phyloP scores from a whole-genome alignment of 2,797 vertebrate species.

The Mico argentatus region DNA sequence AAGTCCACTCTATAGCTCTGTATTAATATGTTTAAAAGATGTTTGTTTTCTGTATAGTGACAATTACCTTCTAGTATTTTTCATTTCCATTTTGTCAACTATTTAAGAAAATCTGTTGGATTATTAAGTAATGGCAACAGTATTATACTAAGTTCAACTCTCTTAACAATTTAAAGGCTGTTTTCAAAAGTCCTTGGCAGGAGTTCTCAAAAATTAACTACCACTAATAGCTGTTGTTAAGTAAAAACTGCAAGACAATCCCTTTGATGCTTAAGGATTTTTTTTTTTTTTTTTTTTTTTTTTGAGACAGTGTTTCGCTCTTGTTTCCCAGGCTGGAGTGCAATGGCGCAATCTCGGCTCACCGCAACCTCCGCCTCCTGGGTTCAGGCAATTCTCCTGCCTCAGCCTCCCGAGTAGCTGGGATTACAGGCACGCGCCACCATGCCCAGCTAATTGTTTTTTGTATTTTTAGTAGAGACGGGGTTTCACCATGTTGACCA shows the following conservation, averaged over 20 bases:
- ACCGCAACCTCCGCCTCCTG: too few species aligned
- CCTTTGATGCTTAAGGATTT: background rate
- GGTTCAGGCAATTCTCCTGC: too few species aligned
- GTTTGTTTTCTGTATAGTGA: background rate
- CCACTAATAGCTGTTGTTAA: background rate
- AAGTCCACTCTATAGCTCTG: background rate
- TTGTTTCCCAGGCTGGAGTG: too few species aligned
- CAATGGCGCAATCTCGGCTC: too few species aligned
- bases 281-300: too few species aligned
- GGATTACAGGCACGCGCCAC: too few species aligned
- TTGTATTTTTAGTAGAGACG: too few species aligned
- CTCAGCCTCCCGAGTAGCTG: too few species aligned
- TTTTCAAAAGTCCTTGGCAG: conserved; percentile 25
- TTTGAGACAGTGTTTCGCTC: too few species aligned
- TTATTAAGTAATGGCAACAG: conserved; percentile 6
- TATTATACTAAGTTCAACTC: conserved; percentile 23
- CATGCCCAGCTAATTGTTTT: too few species aligned
- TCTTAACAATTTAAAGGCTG: background rate
- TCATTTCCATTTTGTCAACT: conserved; percentile 22
- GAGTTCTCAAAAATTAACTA: conserved; percentile 18
- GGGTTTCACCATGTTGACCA: too few species aligned
- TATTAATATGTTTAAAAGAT: background rate
- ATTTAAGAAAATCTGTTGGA: conserved; percentile 14
- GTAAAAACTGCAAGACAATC: background rate
- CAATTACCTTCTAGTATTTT: background rate